Percentiles rank a stretch among this genome's conserved stretches.
Evolutionary conservation across 2,888 invertebrate genomes (phyloP).

Genomic region (Luperina testacea): DNA sequence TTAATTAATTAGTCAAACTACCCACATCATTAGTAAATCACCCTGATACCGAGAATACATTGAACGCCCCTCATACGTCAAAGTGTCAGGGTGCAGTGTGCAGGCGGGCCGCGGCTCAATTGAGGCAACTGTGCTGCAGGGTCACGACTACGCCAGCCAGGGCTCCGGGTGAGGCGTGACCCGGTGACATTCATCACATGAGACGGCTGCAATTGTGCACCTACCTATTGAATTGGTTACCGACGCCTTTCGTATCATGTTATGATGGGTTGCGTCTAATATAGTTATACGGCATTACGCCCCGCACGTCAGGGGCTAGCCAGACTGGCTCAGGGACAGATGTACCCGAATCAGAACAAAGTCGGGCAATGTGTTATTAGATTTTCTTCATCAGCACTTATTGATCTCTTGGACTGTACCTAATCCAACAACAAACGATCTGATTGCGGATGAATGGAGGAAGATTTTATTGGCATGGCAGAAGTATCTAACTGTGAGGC

Average conservation of each 20-base stretch:
- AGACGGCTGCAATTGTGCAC: not conserved
- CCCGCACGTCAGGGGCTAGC: not conserved
- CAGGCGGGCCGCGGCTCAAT: conserved; percentile 33
- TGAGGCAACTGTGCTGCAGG: conserved; percentile 54
- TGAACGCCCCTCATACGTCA: conserved; percentile 11
- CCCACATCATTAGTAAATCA: no score
- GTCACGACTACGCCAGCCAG: conserved; percentile 43
- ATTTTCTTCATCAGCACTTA: not conserved
- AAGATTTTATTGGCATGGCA: not conserved
- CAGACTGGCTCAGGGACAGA: not conserved
- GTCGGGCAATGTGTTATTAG: not conserved
- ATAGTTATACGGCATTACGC: not conserved
- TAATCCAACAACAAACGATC: not conserved
- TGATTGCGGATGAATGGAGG: not conserved
- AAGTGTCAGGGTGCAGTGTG: conserved; percentile 6
- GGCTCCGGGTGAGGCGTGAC: conserved; percentile 24
- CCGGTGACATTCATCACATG: not conserved
- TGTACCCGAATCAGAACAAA: not conserved
- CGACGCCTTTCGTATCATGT: not conserved
- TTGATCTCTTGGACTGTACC: not conserved
- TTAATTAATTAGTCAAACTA: no score
- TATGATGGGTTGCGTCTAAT: not conserved
- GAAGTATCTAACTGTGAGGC: not conserved
- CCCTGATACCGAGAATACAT: no score
- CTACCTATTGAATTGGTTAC: conserved; percentile 29